A percentile compares a stretch with the other conserved stretches of the same genome.
phyloP scores from a whole-genome alignment of 2,113 vertebrate species.

The Actenoides hombroni region DNA sequence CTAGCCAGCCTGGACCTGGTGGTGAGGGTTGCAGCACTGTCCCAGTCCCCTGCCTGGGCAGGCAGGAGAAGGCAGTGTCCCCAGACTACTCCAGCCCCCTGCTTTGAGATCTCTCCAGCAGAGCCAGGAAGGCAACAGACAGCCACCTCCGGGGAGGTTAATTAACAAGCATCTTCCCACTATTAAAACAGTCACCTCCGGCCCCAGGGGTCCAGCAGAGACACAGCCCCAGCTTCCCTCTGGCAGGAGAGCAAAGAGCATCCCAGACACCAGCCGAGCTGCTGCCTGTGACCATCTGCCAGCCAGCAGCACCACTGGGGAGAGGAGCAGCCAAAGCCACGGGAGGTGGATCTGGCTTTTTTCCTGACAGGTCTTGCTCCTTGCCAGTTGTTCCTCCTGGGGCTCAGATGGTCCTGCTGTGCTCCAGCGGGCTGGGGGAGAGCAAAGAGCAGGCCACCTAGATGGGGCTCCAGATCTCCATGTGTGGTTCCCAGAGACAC shows the following conservation, averaged over 20 bases:
- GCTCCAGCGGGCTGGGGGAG: background rate
- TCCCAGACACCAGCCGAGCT: constrained; percentile 34
- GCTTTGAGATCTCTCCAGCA: background rate
- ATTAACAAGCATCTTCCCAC: constrained; percentile 1
- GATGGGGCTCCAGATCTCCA: background rate
- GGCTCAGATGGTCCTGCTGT: background rate
- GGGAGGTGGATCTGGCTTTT: background rate
- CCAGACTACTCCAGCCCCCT: background rate
- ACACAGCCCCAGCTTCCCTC: background rate
- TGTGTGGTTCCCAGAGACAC: accelerated
- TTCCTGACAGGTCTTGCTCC: background rate
- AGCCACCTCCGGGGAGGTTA: background rate
- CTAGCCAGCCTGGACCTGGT: background rate
- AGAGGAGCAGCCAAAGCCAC: background rate
- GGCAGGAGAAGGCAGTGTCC: background rate
- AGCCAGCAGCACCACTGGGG: background rate
- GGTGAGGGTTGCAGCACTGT: background rate
- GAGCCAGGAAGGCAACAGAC: background rate
- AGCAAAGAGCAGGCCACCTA: background rate
- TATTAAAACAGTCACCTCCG: background rate
- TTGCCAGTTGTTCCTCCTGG: background rate
- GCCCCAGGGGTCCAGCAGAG: background rate
- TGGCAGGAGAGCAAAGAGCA: constrained; percentile 36
- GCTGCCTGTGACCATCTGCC: constrained; percentile 43
- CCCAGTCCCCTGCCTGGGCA: background rate